Evolutionary conservation across 2,797 vertebrate genomes (phyloP).

Genomic region (Hydrophis major): DNA sequence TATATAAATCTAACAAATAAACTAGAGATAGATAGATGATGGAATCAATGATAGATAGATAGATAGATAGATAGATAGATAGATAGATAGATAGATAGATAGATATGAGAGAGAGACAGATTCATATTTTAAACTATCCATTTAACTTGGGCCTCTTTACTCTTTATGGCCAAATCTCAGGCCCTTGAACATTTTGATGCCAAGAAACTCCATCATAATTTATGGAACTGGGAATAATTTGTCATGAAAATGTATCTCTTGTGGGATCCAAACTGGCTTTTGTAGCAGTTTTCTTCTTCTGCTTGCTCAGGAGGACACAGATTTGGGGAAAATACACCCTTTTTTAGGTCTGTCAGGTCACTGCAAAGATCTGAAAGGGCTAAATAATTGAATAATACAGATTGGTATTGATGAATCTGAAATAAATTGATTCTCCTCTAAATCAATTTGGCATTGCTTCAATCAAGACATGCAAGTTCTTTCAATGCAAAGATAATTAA

Average conservation of each 20-base stretch:
- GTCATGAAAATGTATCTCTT: not conserved
- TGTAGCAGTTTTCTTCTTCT: not conserved
- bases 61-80: no score
- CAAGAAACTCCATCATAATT: not conserved
- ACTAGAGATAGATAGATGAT: no score
- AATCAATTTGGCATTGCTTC: not conserved
- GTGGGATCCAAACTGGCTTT: not conserved
- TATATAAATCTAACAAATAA: not conserved
- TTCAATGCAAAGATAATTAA: not conserved
- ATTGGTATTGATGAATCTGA: not conserved
- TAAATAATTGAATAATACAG: not conserved
- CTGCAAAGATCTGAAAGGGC: not conserved
- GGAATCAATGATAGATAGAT: no score
- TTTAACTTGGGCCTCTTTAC: not conserved
- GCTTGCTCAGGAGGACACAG: not conserved
- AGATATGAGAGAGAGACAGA: not conserved
- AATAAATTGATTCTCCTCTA: not conserved
- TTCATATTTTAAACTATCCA: not conserved
- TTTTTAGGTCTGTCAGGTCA: not conserved
- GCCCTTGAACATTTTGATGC: not conserved
- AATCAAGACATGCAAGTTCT: not conserved
- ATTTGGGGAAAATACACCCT: not conserved
- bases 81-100: fast-evolving
- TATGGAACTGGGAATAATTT: not conserved
- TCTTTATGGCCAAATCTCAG: not conserved